These are phyloP conservation scores for Papilio helenus DNA, from an alignment of 1,140 invertebrate species.

Conservation along the genomic window DNA sequence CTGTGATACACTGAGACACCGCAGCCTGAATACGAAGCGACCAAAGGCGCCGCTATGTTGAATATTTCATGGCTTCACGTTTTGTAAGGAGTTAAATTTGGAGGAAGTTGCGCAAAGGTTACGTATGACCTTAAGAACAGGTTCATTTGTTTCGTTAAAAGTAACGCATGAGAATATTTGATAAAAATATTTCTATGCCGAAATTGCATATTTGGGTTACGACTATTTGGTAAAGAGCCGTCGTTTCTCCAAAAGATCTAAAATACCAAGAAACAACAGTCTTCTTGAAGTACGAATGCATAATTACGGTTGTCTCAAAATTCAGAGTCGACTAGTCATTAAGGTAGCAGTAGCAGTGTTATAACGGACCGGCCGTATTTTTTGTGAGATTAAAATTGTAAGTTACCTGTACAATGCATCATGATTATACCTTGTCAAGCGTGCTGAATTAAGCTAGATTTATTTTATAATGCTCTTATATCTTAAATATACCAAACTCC, in stretches of 20 bases:
- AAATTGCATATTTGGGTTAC: background rate
- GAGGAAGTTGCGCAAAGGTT: constrained; percentile 50
- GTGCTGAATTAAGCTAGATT: constrained; percentile 51
- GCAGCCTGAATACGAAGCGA: constrained; percentile 64
- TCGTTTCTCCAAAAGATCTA: background rate
- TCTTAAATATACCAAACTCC: too few relatives aligned
- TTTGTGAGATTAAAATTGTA: constrained; percentile 56
- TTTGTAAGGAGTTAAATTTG: constrained; percentile 56
- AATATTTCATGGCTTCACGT: constrained; percentile 62
- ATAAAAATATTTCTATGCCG: too few relatives aligned
- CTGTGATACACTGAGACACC: constrained; percentile 51
- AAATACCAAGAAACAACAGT: background rate
- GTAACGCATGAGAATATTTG: background rate
- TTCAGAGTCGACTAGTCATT: constrained; percentile 40
- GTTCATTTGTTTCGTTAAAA: background rate
- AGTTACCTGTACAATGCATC: constrained; percentile 53
- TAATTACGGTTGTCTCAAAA: constrained; percentile 26
- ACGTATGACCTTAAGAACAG: constrained; percentile 44
- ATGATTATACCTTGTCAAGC: constrained; percentile 56
- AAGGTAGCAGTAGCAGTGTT: constrained; percentile 49
- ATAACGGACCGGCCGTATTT: constrained; percentile 47
- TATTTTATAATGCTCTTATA: constrained; percentile 41
- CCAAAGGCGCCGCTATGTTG: constrained; percentile 49
- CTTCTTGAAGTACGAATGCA: constrained; percentile 3
- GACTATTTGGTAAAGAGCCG: background rate